Percentiles rank a stretch among this genome's conserved stretches.
phyloP scores from a whole-genome alignment of 53 echinoderm and acorn worm species.

The Pentamera pediparva region DNA sequence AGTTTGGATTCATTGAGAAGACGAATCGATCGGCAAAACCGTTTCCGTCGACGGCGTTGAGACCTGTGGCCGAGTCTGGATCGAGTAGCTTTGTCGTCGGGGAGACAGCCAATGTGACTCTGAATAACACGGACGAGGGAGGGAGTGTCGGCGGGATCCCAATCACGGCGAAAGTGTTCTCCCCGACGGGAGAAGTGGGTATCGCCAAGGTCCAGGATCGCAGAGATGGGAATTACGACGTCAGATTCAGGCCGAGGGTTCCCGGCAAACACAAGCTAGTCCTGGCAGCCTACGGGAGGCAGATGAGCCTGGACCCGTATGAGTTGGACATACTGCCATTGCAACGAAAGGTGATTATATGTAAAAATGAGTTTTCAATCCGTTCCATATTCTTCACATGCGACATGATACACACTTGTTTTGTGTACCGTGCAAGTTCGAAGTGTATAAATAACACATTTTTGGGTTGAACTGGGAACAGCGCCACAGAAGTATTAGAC shows the following conservation, averaged over 20 bases:
- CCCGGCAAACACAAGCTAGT: conserved; percentile 80
- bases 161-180: conserved; percentile 83
- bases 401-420: neutral
- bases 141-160: conserved; percentile 62
- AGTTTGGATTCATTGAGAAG: conserved; percentile 54
- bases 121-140: conserved; percentile 57
- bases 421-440: neutral
- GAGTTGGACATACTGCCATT: conserved; percentile 61
- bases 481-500: too few relatives aligned
- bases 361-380: neutral
- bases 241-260: conserved; percentile 75
- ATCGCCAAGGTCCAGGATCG: conserved; percentile 75
- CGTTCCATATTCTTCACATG: neutral
- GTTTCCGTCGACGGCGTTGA: conserved; percentile 45
- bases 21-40: conserved; percentile 37
- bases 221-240: conserved; percentile 80
- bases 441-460: too few relatives aligned
- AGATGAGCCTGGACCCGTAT: conserved; percentile 71
- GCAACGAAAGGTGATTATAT: conserved; percentile 48
- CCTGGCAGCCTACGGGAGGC: conserved; percentile 80
- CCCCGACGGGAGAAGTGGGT: conserved; percentile 88
- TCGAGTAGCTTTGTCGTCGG: conserved; percentile 56
- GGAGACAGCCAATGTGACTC: conserved; percentile 58
- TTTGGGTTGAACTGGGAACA: too few relatives aligned
- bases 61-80: conserved; percentile 45